Evolutionary conservation across 2,888 invertebrate species (phyloP).

Genomic region (Drosophila atripex): DNA sequence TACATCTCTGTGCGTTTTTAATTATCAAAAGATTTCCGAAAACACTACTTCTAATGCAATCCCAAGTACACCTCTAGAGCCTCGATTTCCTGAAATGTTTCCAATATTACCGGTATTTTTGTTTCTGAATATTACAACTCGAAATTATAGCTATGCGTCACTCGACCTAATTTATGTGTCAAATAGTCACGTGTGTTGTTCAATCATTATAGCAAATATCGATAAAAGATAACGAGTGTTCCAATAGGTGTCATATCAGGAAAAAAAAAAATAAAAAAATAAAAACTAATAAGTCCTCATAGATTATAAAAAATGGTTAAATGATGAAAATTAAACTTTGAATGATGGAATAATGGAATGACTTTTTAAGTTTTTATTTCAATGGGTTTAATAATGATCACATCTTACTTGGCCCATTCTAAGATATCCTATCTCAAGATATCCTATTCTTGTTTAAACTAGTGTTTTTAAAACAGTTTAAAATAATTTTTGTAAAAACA

Average conservation of each 20-base stretch:
- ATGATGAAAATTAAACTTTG: no score
- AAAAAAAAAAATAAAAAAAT: neutral
- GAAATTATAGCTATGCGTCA: constrained; percentile 20
- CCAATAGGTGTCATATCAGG: constrained; percentile 1
- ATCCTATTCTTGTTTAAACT: no score
- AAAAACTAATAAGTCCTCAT: neutral
- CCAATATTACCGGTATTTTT: neutral
- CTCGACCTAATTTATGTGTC: constrained; percentile 35
- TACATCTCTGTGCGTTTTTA: neutral
- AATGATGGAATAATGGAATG: no score
- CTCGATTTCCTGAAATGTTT: neutral
- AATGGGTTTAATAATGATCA: no score
- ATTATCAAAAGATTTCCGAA: no score
- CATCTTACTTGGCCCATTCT: no score
- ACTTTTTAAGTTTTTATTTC: no score
- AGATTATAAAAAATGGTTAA: neutral
- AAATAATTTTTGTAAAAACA: no score
- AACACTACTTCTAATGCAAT: no score
- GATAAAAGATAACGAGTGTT: constrained; percentile 9
- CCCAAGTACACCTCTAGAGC: neutral
- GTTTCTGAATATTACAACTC: neutral
- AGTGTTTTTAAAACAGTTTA: no score
- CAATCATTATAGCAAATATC: constrained; percentile 23
- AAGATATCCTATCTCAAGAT: no score
- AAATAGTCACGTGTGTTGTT: constrained; percentile 35